Evolutionary conservation across 1,140 invertebrate species (phyloP), one percentile per base, ranked within the genome.

Genomic region (Drosophila ficusphila): DNA sequence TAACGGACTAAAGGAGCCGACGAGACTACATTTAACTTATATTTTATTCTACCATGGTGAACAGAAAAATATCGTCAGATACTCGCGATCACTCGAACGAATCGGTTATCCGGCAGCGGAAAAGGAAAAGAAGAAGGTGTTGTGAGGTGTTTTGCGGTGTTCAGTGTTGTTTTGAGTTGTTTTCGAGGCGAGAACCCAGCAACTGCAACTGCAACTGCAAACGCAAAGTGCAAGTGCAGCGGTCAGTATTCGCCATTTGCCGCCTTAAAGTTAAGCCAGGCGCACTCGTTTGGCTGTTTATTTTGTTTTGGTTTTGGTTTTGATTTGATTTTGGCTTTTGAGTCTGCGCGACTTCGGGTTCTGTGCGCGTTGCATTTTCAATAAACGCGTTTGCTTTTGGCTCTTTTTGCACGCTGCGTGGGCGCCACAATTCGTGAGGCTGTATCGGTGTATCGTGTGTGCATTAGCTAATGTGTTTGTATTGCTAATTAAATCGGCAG

Each of bases 401-500:
- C 77, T 23, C 77, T 23, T 23, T 44, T 44, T 11, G 21, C 36
- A 68, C 72, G 68, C 62, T 76, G 81, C 81, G 81, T 86, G 81
- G 81, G 81, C 76, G 81, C 72, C 58, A 42, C 58, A 42, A 31
- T 42, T 34, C 51, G 51, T 23, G 51, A 39, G 44, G 21, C 41
- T 41, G 58, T 67, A 42, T 61, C 54, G 56, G 52, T 44, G 58
- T 56, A 29, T 60, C 56, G 67, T 57, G 57, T 68, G 70, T 67
- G 79, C 41, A 62, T 86, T 88, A 73, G 79, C 67, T 83, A 78
- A 82, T 83, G 79, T 85, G 68, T 86, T 76, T 85, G 81, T 81
- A 85, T 81, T 86, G 81, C 82, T 86, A 88, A 86, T 86, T 88
- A 86, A 86, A 85, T 48, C 62, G 79, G 75, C 79, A 79, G 69